Conservation (phyloP, 1,140 invertebrate genomes). For the Drosophila ohnishii region DNA sequence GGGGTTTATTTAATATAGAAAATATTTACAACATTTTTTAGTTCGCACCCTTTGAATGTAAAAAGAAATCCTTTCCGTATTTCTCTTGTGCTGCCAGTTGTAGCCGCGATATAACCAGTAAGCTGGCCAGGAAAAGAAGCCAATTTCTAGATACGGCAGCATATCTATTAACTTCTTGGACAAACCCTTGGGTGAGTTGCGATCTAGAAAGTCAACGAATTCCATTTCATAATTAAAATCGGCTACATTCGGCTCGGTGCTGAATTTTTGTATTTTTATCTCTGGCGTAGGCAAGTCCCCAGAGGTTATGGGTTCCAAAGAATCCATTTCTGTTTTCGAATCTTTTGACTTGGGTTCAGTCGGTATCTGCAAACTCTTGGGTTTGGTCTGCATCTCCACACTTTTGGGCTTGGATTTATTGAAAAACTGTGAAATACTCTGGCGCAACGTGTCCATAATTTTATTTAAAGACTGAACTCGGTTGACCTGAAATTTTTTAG, state of each 20-base stretch:
- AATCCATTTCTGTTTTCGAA: not conserved
- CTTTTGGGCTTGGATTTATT: not conserved
- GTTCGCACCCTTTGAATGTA: constrained; percentile 63
- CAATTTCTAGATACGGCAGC: constrained; percentile 52
- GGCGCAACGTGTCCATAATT: constrained; percentile 16
- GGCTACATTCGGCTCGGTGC: no score
- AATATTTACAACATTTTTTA: not conserved
- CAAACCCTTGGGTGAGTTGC: constrained; percentile 59
- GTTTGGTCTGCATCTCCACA: not conserved
- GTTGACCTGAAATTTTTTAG: constrained; percentile 6
- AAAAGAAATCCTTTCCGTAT: constrained; percentile 41
- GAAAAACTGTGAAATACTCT: constrained; percentile 10
- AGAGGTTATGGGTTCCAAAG: not conserved
- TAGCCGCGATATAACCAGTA: constrained; percentile 68
- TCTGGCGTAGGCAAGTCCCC: constrained; percentile 1
- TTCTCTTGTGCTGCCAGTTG: constrained; percentile 52
- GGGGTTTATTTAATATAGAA: not conserved
- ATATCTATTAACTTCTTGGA: constrained; percentile 47
- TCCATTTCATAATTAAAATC: constrained; percentile 43
- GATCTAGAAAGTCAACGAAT: constrained; percentile 56
- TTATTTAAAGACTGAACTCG: not conserved
- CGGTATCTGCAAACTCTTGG: not conserved
- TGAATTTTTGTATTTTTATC: not conserved
- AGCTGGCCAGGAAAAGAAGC: constrained; percentile 65
- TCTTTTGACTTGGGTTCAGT: not conserved